Conservation (phyloP, 53 echinoderm and acorn worm species). For the Echinometra lucunter region DNA sequence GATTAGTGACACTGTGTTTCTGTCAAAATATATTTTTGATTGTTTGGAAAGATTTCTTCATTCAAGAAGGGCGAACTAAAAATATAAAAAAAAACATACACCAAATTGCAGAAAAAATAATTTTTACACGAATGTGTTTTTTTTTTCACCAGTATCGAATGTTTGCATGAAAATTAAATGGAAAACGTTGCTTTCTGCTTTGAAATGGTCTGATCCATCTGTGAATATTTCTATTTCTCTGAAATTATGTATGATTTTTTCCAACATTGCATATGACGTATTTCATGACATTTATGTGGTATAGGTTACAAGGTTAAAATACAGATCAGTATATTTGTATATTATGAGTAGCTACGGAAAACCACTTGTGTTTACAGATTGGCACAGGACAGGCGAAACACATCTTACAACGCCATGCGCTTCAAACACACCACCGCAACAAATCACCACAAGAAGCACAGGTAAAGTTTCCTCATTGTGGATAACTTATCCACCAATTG, state of each 20-base stretch:
- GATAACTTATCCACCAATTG: slow-evolving; percentile 27
- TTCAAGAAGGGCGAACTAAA: too few relatives aligned
- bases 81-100: too few relatives aligned
- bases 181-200: too few relatives aligned
- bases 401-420: neutral
- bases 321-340: neutral
- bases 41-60: too few relatives aligned
- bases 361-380: slow-evolving; percentile 27
- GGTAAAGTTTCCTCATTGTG: neutral
- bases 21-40: too few relatives aligned
- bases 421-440: neutral
- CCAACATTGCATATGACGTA: neutral
- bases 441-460: neutral
- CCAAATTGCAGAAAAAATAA: too few relatives aligned
- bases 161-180: too few relatives aligned
- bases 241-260: neutral
- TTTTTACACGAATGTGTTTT: too few relatives aligned
- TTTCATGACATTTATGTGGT: neutral
- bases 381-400: neutral
- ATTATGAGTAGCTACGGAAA: neutral
- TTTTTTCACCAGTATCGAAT: too few relatives aligned
- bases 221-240: neutral
- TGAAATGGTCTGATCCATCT: too few relatives aligned
- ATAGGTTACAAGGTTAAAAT: neutral
- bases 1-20: too few relatives aligned